Conservation (phyloP, 1,140 invertebrate genomes). For the Drosophila lacteicornis region DNA sequence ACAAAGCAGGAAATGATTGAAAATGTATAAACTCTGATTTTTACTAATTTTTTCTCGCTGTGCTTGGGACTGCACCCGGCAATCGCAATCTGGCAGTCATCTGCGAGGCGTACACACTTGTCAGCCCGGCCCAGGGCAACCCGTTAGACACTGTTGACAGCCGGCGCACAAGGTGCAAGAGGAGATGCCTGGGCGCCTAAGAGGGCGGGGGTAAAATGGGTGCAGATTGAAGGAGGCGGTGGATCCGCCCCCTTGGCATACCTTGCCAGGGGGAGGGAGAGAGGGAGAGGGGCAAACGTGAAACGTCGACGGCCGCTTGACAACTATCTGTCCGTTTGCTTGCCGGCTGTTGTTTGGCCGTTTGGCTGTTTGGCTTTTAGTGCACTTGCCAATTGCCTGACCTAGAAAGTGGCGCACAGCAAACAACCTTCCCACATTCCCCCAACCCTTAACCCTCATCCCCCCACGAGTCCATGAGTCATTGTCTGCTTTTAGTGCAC, state of each 20-base stretch:
- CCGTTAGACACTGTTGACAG: constrained; percentile 80
- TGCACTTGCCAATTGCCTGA: constrained; percentile 77
- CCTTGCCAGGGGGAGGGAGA: constrained; percentile 3
- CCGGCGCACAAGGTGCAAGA: constrained; percentile 57
- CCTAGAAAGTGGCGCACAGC: constrained; percentile 60
- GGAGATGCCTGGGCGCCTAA: constrained; percentile 4
- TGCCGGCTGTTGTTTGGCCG: constrained; percentile 56
- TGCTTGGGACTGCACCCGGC: constrained; percentile 1
- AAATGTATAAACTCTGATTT: neutral
- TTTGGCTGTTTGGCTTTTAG: constrained; percentile 70
- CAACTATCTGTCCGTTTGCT: constrained; percentile 57
- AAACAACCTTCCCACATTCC: constrained; percentile 1
- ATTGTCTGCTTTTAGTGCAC: constrained; percentile 64
- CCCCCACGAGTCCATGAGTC: constrained; percentile 11
- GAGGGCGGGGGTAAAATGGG: neutral
- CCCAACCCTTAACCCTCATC: neutral
- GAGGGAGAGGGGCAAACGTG: neutral
- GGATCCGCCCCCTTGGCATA: constrained; percentile 33
- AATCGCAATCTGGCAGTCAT: constrained; percentile 67
- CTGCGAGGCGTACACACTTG: constrained; percentile 80
- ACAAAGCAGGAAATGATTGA: no score
- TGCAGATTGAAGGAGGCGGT: constrained; percentile 6
- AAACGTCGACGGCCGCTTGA: constrained; percentile 47
- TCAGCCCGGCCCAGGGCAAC: constrained; percentile 59
- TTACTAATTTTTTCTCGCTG: constrained; percentile 5